phyloP scores from a whole-genome alignment of 2,888 invertebrate species.

The Augiades crinisus region DNA sequence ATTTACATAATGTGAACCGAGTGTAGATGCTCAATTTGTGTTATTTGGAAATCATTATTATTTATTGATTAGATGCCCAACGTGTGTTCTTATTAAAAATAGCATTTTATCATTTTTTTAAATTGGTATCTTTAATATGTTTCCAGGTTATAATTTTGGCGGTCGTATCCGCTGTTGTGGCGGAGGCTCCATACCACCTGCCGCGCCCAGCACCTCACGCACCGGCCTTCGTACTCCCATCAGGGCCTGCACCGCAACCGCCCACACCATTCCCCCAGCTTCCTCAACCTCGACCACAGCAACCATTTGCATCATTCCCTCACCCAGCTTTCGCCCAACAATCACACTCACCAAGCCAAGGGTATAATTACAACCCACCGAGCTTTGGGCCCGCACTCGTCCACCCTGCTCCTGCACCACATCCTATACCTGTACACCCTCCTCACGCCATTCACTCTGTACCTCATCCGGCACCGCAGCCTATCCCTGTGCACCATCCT shows the following conservation, averaged over 20 bases:
- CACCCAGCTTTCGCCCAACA: conserved; percentile 20
- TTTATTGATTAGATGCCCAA: background rate
- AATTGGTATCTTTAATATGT: no score
- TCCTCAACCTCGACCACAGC: conserved; percentile 23
- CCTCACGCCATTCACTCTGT: conserved; percentile 5
- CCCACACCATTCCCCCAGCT: conserved; percentile 25
- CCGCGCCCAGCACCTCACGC: conserved; percentile 56
- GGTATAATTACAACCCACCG: conserved; percentile 29
- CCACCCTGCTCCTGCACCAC: conserved; percentile 16
- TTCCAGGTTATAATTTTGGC: conserved; percentile 59
- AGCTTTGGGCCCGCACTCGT: conserved; percentile 27
- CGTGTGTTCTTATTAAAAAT: background rate
- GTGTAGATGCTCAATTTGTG: background rate
- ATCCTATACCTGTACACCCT: conserved; percentile 22
- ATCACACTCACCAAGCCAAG: conserved; percentile 15
- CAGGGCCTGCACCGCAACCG: conserved; percentile 40
- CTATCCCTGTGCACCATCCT: no score
- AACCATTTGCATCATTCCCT: conserved; percentile 14
- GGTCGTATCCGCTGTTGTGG: conserved; percentile 54
- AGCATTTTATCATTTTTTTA: background rate
- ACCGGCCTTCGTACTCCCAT: conserved; percentile 53
- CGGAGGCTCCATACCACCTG: conserved; percentile 68
- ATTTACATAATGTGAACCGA: conserved; percentile 6
- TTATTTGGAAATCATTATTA: background rate
- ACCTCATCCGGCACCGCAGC: background rate